Conservation (phyloP, 2,113 vertebrate genomes). For the Marmota monax region DNA sequence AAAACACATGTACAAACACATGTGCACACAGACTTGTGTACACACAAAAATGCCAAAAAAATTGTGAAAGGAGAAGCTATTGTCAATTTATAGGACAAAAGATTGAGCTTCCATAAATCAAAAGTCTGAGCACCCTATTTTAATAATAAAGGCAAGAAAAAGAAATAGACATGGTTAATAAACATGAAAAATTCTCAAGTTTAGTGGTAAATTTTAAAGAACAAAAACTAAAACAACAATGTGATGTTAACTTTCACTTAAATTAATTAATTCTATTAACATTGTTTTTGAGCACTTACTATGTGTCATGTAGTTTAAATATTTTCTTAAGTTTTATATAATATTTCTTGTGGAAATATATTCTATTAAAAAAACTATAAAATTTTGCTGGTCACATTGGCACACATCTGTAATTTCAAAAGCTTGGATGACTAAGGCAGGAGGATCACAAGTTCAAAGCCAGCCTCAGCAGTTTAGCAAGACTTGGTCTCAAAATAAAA, state of each 20-base stretch:
- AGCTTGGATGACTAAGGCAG: no score
- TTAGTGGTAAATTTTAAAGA: conserved; percentile 48
- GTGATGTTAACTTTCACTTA: background rate
- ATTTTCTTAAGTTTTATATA: conserved; percentile 54
- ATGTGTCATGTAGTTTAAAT: background rate
- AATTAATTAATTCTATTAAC: background rate
- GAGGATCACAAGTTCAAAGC: no score
- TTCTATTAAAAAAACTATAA: background rate
- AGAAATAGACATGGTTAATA: background rate
- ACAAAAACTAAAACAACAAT: conserved; percentile 5
- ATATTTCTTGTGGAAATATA: background rate
- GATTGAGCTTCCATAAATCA: background rate
- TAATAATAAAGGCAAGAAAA: background rate
- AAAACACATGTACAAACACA: background rate
- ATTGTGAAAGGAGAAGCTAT: background rate
- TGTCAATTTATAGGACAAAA: conserved; percentile 19
- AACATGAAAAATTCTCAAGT: conserved; percentile 4
- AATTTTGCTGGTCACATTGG: no score
- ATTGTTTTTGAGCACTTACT: background rate
- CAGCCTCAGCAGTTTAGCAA: no score
- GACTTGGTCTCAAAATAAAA: no score
- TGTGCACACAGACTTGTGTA: background rate
- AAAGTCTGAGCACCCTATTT: background rate
- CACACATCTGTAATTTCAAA: no score
- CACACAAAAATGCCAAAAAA: background rate